These are phyloP conservation scores for Tyto alba DNA, from an alignment of 2,113 vertebrate species.

Conservation along the genomic window DNA sequence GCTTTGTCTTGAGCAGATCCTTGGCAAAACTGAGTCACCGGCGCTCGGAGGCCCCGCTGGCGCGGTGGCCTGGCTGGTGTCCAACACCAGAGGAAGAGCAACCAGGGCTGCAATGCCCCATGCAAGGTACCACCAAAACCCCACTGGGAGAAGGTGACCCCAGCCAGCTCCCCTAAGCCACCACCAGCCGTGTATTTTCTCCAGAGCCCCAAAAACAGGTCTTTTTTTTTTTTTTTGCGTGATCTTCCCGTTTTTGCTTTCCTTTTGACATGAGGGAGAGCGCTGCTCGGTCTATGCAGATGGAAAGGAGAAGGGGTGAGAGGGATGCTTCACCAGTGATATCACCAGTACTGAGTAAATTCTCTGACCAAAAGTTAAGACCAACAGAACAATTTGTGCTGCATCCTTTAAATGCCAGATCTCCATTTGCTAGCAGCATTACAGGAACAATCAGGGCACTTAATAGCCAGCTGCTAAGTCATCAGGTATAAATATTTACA, in stretches of 20 bases:
- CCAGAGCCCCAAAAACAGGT: not conserved
- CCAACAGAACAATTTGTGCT: slow-evolving; percentile 29
- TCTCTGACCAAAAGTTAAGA: slow-evolving; percentile 18
- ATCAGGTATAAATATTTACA: slow-evolving; percentile 68
- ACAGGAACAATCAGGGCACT: slow-evolving; percentile 36
- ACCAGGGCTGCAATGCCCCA: accelerated
- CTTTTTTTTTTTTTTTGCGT: accelerated
- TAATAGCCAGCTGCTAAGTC: slow-evolving; percentile 50
- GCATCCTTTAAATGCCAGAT: slow-evolving; percentile 40
- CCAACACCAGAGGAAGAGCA: not conserved
- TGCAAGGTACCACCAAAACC: not conserved
- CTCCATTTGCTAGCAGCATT: not conserved
- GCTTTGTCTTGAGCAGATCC: not conserved
- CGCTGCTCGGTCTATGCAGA: accelerated
- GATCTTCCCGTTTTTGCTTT: not conserved
- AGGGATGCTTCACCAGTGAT: slow-evolving; percentile 46
- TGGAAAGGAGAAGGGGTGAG: not conserved
- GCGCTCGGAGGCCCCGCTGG: accelerated
- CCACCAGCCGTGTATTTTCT: accelerated
- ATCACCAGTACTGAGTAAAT: slow-evolving; percentile 33
- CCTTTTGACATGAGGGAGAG: accelerated
- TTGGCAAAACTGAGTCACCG: not conserved
- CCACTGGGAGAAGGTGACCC: accelerated
- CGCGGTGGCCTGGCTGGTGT: accelerated
- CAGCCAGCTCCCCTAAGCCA: not conserved